Percentiles rank a stretch among this genome's conserved stretches.
phyloP scores from a whole-genome alignment of 1,140 invertebrate genomes.

The Drosophila subobscura region DNA sequence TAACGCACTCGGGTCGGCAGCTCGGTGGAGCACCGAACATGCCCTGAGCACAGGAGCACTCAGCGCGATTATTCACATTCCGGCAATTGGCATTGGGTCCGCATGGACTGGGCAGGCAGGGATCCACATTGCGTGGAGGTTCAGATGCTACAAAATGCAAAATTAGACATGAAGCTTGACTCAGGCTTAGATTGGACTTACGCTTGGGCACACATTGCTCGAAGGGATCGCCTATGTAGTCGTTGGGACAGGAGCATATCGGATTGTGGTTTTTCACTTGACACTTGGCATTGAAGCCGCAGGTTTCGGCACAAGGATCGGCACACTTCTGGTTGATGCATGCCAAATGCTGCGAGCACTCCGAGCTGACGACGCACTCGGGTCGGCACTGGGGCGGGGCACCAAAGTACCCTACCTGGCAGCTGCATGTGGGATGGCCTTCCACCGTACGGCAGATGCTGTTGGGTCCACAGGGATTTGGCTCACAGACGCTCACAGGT shows the following conservation, averaged over 20 bases:
- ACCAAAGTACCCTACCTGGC: slow-evolving; percentile 90
- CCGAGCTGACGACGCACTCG: slow-evolving; percentile 91
- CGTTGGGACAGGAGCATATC: slow-evolving; percentile 91
- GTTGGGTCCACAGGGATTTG: slow-evolving; percentile 92
- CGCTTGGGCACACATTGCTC: slow-evolving; percentile 89
- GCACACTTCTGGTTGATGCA: slow-evolving; percentile 92
- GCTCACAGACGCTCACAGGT: slow-evolving; percentile 89
- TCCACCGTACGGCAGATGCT: slow-evolving; percentile 89
- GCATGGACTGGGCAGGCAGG: slow-evolving; percentile 92
- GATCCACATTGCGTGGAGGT: slow-evolving; percentile 85
- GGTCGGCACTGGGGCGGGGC: slow-evolving; percentile 90
- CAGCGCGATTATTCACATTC: slow-evolving; percentile 87
- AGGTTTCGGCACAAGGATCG: slow-evolving; percentile 92
- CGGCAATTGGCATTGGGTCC: slow-evolving; percentile 92
- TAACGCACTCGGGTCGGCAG: slow-evolving; percentile 91
- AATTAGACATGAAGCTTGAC: background rate
- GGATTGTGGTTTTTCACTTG: slow-evolving; percentile 93
- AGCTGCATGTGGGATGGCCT: slow-evolving; percentile 91
- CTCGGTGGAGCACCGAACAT: slow-evolving; percentile 93
- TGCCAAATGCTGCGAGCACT: slow-evolving; percentile 89
- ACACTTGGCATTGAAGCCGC: slow-evolving; percentile 91
- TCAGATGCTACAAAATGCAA: slow-evolving; percentile 53
- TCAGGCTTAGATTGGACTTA: slow-evolving; percentile 83
- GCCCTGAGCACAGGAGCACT: slow-evolving; percentile 90
- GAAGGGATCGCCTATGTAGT: slow-evolving; percentile 92